A percentile compares a stretch with the other conserved stretches of the same genome.
These are phyloP conservation scores for Scaptodrosophila latifasciaeformis DNA, from an alignment of 2,888 invertebrate genomes.

Conservation along the genomic window DNA sequence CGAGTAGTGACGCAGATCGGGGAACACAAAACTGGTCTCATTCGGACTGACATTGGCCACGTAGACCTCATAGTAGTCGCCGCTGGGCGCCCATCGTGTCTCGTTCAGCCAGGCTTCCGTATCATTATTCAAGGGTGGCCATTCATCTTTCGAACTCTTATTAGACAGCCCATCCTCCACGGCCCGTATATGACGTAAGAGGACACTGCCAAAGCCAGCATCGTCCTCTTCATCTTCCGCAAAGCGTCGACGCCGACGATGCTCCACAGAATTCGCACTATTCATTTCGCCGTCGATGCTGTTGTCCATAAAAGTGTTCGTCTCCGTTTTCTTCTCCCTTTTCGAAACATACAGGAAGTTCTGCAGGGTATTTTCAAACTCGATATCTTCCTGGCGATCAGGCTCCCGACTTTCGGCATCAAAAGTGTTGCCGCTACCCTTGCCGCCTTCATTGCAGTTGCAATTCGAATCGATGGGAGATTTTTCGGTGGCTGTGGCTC, in stretches of 20 bases:
- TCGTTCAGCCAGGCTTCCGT: conserved; percentile 42
- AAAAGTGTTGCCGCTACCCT: background rate
- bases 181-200: conserved; percentile 60
- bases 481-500: background rate
- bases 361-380: conserved; percentile 88
- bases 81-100: conserved; percentile 58
- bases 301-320: conserved; percentile 6
- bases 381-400: conserved; percentile 80
- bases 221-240: conserved; percentile 12
- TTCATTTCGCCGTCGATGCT: conserved; percentile 6
- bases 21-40: conserved; percentile 77
- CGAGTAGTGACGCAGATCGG: conserved; percentile 84
- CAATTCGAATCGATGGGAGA: conserved; percentile 37
- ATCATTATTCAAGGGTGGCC: conserved; percentile 20
- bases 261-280: conserved; percentile 10
- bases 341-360: conserved; percentile 80
- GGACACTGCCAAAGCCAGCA: conserved; percentile 44
- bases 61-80: conserved; percentile 43
- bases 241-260: conserved; percentile 42
- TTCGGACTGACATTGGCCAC: conserved; percentile 57
- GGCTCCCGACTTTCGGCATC: conserved; percentile 60
- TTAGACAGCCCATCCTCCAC: conserved; percentile 1
- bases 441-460: conserved; percentile 56
- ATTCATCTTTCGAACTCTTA: conserved; percentile 11
- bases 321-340: background rate